Evolutionary conservation across 2,888 invertebrate genomes (phyloP), one percentile per base, ranked within the genome.

Genomic region (Caenorhabditis panamensis): DNA sequence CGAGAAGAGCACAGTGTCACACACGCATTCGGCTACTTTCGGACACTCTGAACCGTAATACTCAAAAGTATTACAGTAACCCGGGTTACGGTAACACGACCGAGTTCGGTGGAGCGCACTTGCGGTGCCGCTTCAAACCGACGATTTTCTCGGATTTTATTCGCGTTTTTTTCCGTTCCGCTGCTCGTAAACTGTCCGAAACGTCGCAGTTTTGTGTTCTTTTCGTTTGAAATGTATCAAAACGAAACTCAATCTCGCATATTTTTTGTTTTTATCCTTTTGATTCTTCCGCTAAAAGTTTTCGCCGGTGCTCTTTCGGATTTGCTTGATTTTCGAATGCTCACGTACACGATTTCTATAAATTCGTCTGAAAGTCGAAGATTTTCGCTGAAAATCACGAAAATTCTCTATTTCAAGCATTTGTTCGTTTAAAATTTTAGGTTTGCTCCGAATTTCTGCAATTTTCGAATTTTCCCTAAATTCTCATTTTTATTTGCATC

Each of bases 1-100:
- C 22, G 37, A 66, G 63, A 56, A 47, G 59, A 72, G 64, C 64
- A 58, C 73, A n/a, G n/a, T 41, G 71, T 63, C 56, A 61, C 51
- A 58, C 18, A 13, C 47, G 20, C 44, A 62, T 56, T 56, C 56
- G 72, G 72, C 72, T 72, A 72, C 63, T 72, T 59, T 66, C 58
- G 73, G 58, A 66, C 56, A 56, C 31, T 68, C 20, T 36, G 44
- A 56, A 16, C 26, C 41, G 41, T 11, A 41, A 41, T 24, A 53
- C 53, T 58, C 24, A 41, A 24, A 59, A 62, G n/a, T n/a, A 62
- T 22, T 41, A 18, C 20, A 44, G 20, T 59, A 24, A 51, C 58
- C 58, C 37, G 61, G 69, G 13, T 31, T 9, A 56, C n/a, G 11
- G 20, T 49, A 11, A n/a, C 53, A 3, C 5, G 53, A 24, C 49